Conservation (phyloP, 2,888 invertebrate species). For the Torymus auratus region DNA sequence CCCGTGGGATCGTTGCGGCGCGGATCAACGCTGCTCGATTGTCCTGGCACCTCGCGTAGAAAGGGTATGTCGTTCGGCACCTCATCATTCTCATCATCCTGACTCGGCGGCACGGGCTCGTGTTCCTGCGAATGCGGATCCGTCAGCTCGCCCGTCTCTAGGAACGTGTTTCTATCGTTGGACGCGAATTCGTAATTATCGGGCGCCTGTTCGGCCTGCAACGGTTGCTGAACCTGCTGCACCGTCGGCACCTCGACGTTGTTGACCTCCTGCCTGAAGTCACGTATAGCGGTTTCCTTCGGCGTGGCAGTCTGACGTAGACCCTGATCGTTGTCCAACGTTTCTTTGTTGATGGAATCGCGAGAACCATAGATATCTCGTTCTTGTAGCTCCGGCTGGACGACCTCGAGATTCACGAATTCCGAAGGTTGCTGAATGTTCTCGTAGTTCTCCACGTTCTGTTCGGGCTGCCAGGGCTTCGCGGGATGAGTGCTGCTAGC, state of each 20-base stretch:
- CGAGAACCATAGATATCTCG: slow-evolving; percentile 72
- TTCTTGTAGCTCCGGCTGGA: slow-evolving; percentile 68
- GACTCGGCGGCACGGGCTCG: slow-evolving; percentile 69
- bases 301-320: slow-evolving; percentile 54
- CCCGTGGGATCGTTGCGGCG: slow-evolving; percentile 75
- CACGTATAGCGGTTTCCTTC: slow-evolving; percentile 64
- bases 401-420: slow-evolving; percentile 72
- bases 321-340: slow-evolving; percentile 70
- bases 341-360: slow-evolving; percentile 73
- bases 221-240: slow-evolving; percentile 65
- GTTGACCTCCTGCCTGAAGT: slow-evolving; percentile 67
- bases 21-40: slow-evolving; percentile 72
- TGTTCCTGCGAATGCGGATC: slow-evolving; percentile 73
- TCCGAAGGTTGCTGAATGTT: slow-evolving; percentile 71
- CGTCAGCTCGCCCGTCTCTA: slow-evolving; percentile 75
- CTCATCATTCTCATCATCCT: slow-evolving; percentile 75
- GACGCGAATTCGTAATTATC: slow-evolving; percentile 75
- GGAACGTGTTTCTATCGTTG: slow-evolving; percentile 75
- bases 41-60: slow-evolving; percentile 74
- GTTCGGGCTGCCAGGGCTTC: slow-evolving; percentile 66
- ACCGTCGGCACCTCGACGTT: slow-evolving; percentile 70
- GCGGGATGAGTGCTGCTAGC: slow-evolving; percentile 38
- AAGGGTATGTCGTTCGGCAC: slow-evolving; percentile 75
- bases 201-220: slow-evolving; percentile 67
- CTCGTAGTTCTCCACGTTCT: slow-evolving; percentile 73